Percentiles rank a stretch among this genome's conserved stretches.
These are phyloP conservation scores for Hippocampus abdominalis DNA, from an alignment of 2,113 vertebrate species.

Conservation along the genomic window DNA sequence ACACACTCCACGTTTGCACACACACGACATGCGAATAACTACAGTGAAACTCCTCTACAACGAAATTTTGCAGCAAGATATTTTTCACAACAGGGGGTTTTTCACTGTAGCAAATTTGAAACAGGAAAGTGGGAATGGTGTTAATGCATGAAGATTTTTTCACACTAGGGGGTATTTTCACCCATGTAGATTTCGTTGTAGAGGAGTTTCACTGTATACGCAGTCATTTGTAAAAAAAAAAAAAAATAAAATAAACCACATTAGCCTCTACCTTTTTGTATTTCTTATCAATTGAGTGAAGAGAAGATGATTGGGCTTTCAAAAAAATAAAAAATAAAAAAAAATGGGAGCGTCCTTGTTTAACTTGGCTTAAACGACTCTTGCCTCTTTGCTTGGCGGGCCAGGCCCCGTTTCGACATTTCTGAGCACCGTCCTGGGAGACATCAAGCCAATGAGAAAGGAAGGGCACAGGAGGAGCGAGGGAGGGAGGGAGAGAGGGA, in stretches of 20 bases:
- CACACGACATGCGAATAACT: conserved; percentile 45
- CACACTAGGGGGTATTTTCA: too few species aligned
- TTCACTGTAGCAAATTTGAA: too few species aligned
- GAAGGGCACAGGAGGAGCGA: conserved; percentile 54
- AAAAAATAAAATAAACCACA: conserved; percentile 24
- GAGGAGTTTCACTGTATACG: too few species aligned
- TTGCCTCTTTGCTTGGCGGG: conserved; percentile 61
- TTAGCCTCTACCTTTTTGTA: conserved; percentile 61
- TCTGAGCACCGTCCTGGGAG: conserved; percentile 72
- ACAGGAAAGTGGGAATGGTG: too few species aligned
- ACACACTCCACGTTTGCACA: conserved; percentile 21
- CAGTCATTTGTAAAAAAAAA: conserved; percentile 53
- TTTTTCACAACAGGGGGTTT: too few species aligned
- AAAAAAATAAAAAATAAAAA: neutral
- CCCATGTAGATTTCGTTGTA: too few species aligned
- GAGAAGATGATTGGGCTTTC: conserved; percentile 70
- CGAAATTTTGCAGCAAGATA: too few species aligned
- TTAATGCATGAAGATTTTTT: too few species aligned
- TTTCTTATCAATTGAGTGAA: conserved; percentile 70
- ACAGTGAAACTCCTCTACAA: too few species aligned
- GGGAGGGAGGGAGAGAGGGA: conserved; percentile 13
- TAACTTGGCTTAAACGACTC: conserved; percentile 73
- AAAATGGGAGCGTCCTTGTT: conserved; percentile 74
- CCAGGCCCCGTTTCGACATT: conserved; percentile 70
- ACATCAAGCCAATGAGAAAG: conserved; percentile 68